These are phyloP conservation scores for Panzeria rudis DNA, from an alignment of 2,888 invertebrate species.

Conservation along the genomic window DNA sequence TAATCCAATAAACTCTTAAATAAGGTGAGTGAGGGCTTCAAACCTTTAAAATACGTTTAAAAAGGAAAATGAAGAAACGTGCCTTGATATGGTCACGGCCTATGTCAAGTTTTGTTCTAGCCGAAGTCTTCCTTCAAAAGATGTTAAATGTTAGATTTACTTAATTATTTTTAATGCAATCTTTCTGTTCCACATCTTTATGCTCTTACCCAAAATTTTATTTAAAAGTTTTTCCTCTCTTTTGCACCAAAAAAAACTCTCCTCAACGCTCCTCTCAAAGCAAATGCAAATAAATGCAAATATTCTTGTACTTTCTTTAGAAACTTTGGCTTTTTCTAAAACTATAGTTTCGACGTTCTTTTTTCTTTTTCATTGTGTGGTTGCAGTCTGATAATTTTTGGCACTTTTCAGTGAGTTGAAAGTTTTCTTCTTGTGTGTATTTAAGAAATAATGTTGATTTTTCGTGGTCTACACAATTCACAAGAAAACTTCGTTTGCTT, in stretches of 20 bases:
- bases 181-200: background rate
- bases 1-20: no score
- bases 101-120: no score
- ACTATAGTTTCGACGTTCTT: conserved; percentile 19
- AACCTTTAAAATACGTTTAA: no score
- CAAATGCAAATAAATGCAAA: conserved; percentile 35
- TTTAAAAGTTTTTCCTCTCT: background rate
- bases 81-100: no score
- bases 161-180: no score
- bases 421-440: conserved; percentile 30
- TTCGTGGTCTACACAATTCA: conserved; percentile 62
- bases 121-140: no score
- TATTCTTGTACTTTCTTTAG: conserved; percentile 17
- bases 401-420: conserved; percentile 32
- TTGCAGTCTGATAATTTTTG: conserved; percentile 65
- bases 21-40: no score
- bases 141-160: no score
- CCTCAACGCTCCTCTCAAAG: background rate
- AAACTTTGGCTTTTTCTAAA: conserved; percentile 38
- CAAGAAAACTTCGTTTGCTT: conserved; percentile 41
- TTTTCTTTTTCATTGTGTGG: conserved; percentile 25
- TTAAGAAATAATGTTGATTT: conserved; percentile 55
- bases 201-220: conserved; percentile 6
- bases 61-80: no score
- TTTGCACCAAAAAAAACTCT: background rate